These are phyloP conservation scores for Calonectris borealis DNA, from an alignment of 2,113 vertebrate species.

Conservation along the genomic window DNA sequence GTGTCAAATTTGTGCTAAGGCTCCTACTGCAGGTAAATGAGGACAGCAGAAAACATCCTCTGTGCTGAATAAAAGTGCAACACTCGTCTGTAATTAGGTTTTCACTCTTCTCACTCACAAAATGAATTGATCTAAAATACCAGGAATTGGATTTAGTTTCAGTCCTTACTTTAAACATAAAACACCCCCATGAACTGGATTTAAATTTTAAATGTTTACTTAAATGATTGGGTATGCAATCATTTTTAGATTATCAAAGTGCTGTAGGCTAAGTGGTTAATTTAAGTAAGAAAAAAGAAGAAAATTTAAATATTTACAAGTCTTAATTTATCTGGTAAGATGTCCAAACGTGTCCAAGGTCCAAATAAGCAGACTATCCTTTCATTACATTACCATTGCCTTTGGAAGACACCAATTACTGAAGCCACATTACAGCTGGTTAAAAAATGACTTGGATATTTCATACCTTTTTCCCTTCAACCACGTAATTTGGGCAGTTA, in stretches of 20 bases:
- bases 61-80: background rate
- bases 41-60: background rate
- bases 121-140: no score
- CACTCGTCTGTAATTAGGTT: background rate
- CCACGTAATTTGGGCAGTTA: background rate
- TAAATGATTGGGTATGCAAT: background rate
- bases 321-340: background rate
- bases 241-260: background rate
- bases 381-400: background rate
- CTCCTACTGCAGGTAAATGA: background rate
- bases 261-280: background rate
- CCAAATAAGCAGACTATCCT: background rate
- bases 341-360: background rate
- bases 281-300: background rate
- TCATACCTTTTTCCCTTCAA: background rate
- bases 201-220: constrained; percentile 3
- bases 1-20: background rate
- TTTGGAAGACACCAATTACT: background rate
- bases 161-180: background rate
- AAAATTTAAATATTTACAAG: background rate
- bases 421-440: background rate
- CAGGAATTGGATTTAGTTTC: background rate
- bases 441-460: background rate
- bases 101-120: background rate
- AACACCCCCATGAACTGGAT: background rate